These are phyloP conservation scores for Climacteris rufus DNA, from an alignment of 2,113 vertebrate species.

Conservation along the genomic window DNA sequence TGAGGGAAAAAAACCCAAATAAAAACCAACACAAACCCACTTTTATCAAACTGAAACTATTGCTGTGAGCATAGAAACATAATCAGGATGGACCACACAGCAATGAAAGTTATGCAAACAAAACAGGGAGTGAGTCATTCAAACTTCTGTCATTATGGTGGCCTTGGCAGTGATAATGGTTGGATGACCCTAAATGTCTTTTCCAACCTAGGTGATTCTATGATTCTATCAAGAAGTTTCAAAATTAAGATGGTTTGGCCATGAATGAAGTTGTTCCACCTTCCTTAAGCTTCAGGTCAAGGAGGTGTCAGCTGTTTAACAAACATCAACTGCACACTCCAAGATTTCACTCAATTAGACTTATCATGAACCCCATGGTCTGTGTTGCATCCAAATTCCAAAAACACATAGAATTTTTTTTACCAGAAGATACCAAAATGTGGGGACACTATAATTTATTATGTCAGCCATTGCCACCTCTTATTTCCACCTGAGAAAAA, in stretches of 20 bases:
- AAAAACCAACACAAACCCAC: neutral
- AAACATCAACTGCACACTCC: neutral
- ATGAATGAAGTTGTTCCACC: neutral
- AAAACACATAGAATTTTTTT: neutral
- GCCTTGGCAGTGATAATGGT: neutral
- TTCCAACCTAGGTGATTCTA: neutral
- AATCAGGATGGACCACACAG: neutral
- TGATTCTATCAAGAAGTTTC: neutral
- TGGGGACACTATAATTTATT: neutral
- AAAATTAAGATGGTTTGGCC: neutral
- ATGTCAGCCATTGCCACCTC: neutral
- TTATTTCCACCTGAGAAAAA: neutral
- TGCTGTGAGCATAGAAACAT: neutral
- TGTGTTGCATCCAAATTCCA: neutral
- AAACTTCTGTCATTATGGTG: neutral
- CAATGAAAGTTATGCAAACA: neutral
- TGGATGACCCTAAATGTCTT: neutral
- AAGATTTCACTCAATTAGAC: neutral
- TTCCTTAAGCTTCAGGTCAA: neutral
- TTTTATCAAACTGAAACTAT: neutral
- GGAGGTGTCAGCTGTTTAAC: neutral
- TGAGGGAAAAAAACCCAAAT: too few species aligned
- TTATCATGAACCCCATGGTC: neutral
- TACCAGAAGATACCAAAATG: neutral
- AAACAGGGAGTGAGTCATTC: neutral